Conservation (phyloP, 2,797 vertebrate genomes). For the Leucoraja ocellata region DNA sequence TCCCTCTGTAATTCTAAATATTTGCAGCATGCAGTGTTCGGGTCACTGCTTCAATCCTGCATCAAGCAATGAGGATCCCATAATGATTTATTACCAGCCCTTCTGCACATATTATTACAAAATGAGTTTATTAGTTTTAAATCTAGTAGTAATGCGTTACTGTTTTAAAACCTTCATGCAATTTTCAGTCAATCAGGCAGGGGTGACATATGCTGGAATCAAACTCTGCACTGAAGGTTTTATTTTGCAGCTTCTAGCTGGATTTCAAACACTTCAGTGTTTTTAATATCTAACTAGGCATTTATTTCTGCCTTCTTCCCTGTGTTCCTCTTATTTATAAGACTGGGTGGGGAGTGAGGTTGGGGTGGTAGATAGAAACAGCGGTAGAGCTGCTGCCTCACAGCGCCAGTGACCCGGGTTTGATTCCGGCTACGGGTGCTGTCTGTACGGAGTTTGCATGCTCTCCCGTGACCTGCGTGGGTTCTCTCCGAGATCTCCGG, state of each 20-base stretch:
- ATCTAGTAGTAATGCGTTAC: conserved; percentile 88
- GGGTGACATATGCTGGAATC: conserved; percentile 74
- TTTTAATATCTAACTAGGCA: background rate
- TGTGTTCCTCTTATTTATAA: background rate
- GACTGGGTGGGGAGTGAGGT: conserved; percentile 47
- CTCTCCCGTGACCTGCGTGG: no score
- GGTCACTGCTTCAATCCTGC: conserved; percentile 82
- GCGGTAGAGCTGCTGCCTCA: no score
- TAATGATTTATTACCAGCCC: conserved; percentile 90
- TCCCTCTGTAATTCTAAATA: conserved; percentile 75
- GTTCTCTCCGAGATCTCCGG: no score
- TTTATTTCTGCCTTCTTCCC: background rate
- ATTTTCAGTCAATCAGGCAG: conserved; percentile 81
- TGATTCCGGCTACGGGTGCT: no score
- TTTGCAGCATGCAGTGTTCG: conserved; percentile 71
- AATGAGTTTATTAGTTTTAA: conserved; percentile 99
- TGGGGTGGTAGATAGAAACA: conserved; percentile 39
- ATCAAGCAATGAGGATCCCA: conserved; percentile 72
- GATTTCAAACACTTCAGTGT: conserved; percentile 47
- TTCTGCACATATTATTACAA: conserved; percentile 97
- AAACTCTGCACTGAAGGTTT: conserved; percentile 79
- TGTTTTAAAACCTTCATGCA: conserved; percentile 86
- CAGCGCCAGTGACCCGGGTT: no score
- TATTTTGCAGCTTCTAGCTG: conserved; percentile 73
- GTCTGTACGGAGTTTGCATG: no score